Conservation (phyloP, 2,888 invertebrate species). For the Mimachlamys varia region DNA sequence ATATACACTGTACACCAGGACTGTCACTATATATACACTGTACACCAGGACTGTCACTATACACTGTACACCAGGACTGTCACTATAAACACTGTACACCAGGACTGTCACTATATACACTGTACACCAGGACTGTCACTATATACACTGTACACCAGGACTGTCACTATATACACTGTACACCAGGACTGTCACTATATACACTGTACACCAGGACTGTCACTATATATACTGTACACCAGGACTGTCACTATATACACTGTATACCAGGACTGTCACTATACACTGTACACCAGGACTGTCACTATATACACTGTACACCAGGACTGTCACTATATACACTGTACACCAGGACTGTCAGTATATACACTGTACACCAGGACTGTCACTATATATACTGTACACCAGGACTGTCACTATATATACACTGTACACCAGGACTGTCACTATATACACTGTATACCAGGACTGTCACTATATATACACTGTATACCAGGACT, state of each 20-base stretch:
- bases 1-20: no score
- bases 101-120: neutral
- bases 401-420: no score
- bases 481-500: neutral
- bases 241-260: constrained; percentile 1
- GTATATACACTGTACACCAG: neutral
- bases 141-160: neutral
- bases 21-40: neutral
- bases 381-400: neutral
- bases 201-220: neutral
- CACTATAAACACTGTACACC: neutral
- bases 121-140: no score
- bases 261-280: neutral
- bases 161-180: neutral
- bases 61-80: no score
- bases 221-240: neutral
- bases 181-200: no score
- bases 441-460: neutral
- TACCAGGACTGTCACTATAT: neutral
- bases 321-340: neutral
- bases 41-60: neutral
- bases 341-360: no score
- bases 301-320: neutral
- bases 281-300: neutral
- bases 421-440: neutral